A percentile compares a stretch with the other conserved stretches of the same genome.
Conservation (phyloP, 2,797 vertebrate species). For the Sebastes vulpes region DNA sequence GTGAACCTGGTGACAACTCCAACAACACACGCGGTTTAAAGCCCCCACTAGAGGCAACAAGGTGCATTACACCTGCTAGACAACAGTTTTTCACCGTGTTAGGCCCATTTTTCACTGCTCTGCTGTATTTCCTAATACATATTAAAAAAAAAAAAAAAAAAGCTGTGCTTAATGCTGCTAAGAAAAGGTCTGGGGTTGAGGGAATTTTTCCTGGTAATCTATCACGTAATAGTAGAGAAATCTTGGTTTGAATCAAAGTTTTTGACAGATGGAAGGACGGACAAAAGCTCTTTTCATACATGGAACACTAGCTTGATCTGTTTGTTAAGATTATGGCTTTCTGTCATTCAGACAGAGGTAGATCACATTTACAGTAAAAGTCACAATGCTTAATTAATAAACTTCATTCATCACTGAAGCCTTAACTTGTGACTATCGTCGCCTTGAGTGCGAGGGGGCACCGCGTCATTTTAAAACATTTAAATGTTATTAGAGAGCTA, state of each 20-base stretch:
- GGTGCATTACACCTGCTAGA: too few species aligned
- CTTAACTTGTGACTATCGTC: too few species aligned
- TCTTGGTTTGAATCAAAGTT: background rate
- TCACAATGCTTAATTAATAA: too few species aligned
- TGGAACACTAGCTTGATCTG: background rate
- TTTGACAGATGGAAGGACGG: background rate
- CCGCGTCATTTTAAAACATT: too few species aligned
- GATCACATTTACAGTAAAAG: too few species aligned
- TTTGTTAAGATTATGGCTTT: background rate
- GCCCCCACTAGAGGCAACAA: background rate
- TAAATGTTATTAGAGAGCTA: too few species aligned
- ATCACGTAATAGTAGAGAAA: background rate
- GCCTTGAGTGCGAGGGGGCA: too few species aligned
- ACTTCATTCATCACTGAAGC: too few species aligned
- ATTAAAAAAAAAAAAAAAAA: too few species aligned
- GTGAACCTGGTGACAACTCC: background rate
- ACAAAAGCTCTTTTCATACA: background rate
- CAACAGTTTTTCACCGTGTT: accelerated
- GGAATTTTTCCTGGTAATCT: background rate
- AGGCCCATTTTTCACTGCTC: background rate
- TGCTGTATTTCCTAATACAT: background rate
- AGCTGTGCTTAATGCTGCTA: background rate
- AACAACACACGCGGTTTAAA: background rate
- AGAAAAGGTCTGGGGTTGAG: background rate
- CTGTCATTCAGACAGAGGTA: too few species aligned